Conservation (phyloP, 2,113 vertebrate species). For the Mormyrus iriodes region DNA sequence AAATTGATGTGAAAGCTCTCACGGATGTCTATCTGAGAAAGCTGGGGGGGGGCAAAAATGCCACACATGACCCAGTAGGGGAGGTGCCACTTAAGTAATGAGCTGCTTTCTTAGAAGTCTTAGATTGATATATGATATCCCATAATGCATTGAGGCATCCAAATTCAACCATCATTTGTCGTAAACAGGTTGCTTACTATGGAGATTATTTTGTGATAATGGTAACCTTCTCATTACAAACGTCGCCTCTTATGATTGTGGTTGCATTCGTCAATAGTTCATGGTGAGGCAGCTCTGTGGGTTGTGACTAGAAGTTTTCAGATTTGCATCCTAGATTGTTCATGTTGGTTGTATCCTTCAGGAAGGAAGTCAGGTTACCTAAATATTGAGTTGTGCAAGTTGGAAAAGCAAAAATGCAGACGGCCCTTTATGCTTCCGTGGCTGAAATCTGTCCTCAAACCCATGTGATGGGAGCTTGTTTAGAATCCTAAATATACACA, state of each 20-base stretch:
- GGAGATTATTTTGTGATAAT: slow-evolving; percentile 14
- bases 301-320: not conserved
- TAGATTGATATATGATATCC: not conserved
- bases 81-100: slow-evolving; percentile 1
- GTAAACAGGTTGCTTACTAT: slow-evolving; percentile 3
- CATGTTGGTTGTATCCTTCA: not conserved
- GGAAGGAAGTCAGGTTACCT: not conserved
- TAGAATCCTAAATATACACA: not conserved
- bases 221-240: not conserved
- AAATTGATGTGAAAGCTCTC: slow-evolving; percentile 9
- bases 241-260: not conserved
- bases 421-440: not conserved
- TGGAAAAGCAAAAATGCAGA: not conserved
- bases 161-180: not conserved
- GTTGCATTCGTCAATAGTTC: not conserved
- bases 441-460: not conserved
- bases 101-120: slow-evolving; percentile 13
- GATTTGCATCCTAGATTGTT: not conserved
- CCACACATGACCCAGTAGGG: slow-evolving; percentile 15
- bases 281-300: not conserved
- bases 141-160: not conserved
- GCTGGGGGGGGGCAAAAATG: not conserved
- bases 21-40: not conserved
- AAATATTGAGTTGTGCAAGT: not conserved
- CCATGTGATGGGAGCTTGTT: not conserved